phyloP scores from a whole-genome alignment of 2,888 invertebrate genomes.

The Crepidodera aurea region DNA sequence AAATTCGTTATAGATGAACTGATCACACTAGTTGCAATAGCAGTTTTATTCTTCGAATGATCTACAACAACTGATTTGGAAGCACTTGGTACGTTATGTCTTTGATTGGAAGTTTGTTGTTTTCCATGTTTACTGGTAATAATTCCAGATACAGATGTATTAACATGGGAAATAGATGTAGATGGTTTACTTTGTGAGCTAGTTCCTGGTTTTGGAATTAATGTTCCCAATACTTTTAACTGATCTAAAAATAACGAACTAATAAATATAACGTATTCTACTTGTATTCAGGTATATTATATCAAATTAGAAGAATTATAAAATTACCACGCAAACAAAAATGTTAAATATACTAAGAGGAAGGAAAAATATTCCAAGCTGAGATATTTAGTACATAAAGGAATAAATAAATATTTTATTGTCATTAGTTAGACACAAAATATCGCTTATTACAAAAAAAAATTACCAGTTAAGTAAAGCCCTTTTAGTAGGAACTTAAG shows the following conservation, averaged over 20 bases:
- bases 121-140: slow-evolving; percentile 28
- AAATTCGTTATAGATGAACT: slow-evolving; percentile 26
- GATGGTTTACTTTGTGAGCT: slow-evolving; percentile 32
- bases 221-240: slow-evolving; percentile 41
- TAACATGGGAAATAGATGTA: slow-evolving; percentile 36
- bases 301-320: no score
- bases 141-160: slow-evolving; percentile 38
- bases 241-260: slow-evolving; percentile 41
- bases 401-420: no score
- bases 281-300: no score
- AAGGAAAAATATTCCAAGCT: no score
- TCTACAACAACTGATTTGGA: slow-evolving; percentile 32
- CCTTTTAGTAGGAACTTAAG: no score
- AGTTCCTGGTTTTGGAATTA: slow-evolving; percentile 37
- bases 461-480: no score
- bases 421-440: no score
- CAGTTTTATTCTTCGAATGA: slow-evolving; percentile 33
- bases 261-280: no score
- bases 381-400: no score
- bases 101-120: slow-evolving; percentile 23
- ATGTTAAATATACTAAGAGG: no score
- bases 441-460: no score
- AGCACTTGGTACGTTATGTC: slow-evolving; percentile 17
- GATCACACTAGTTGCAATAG: slow-evolving; percentile 5
- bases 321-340: no score